Evolutionary conservation across 2,113 vertebrate genomes (phyloP).

Genomic region (Seriola aureovittata): DNA sequence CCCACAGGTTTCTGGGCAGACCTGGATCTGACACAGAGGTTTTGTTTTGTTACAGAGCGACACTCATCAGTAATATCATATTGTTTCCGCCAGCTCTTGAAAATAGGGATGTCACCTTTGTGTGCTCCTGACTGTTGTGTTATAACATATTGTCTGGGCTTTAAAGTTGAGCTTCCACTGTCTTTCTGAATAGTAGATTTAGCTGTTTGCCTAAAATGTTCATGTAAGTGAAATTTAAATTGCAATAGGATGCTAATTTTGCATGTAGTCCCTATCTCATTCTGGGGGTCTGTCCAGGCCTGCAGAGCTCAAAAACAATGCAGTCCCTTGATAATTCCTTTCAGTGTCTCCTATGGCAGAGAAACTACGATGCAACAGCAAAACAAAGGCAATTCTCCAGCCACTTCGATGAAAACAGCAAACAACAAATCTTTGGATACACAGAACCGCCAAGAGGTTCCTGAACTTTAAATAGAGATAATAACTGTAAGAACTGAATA

Average conservation of each 20-base stretch:
- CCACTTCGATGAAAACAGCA: constrained; percentile 34
- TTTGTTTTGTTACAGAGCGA: constrained; percentile 71
- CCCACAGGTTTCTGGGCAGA: constrained; percentile 75
- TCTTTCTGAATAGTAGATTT: neutral
- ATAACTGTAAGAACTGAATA: neutral
- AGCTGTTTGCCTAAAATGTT: constrained; percentile 3
- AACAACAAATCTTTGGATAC: constrained; percentile 35
- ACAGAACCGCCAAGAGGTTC: constrained; percentile 18
- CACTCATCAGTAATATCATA: constrained; percentile 47
- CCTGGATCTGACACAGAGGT: constrained; percentile 78
- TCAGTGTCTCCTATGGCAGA: constrained; percentile 37
- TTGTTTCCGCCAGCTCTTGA: constrained; percentile 52
- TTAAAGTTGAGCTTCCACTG: neutral
- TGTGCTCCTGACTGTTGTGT: constrained; percentile 22
- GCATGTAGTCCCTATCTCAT: neutral
- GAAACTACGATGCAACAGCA: neutral
- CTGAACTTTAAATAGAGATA: constrained; percentile 31
- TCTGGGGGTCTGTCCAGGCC: constrained; percentile 16
- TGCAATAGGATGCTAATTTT: constrained; percentile 8
- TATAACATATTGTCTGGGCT: neutral
- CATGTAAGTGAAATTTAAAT: constrained; percentile 22
- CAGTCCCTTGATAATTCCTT: constrained; percentile 61
- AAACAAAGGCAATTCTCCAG: constrained; percentile 54
- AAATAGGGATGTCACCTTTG: constrained; percentile 58
- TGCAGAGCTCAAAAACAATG: constrained; percentile 47